These are phyloP conservation scores for Triops cancriformis DNA, from an alignment of 1,140 invertebrate species.

Conservation along the genomic window DNA sequence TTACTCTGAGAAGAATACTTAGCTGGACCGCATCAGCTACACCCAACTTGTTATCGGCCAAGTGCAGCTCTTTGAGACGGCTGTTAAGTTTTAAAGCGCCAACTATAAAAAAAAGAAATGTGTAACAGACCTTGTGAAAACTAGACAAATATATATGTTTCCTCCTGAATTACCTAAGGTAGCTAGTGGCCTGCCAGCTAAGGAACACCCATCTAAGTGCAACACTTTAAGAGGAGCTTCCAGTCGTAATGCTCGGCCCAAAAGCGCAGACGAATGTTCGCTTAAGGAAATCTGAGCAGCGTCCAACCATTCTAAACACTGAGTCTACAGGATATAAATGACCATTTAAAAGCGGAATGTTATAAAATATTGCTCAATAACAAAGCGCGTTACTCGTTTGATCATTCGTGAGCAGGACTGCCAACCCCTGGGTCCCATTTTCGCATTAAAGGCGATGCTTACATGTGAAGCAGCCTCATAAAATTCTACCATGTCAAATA, in stretches of 20 bases:
- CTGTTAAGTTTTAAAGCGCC: conserved; percentile 70
- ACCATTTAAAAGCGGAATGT: conserved; percentile 6
- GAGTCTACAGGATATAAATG: conserved; percentile 46
- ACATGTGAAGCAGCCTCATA: conserved; percentile 72
- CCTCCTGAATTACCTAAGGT: conserved; percentile 50
- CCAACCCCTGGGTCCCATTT: conserved; percentile 67
- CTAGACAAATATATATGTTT: conserved; percentile 28
- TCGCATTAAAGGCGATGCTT: conserved; percentile 65
- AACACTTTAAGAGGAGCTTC: conserved; percentile 57
- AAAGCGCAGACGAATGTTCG: conserved; percentile 57
- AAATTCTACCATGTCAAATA: conserved; percentile 88
- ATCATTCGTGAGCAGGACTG: conserved; percentile 67
- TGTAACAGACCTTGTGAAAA: conserved; percentile 18
- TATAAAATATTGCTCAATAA: conserved; percentile 14
- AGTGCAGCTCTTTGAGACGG: conserved; percentile 65
- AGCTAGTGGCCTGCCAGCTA: conserved; percentile 54
- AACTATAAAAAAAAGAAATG: conserved; percentile 47
- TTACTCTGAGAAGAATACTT: conserved; percentile 56
- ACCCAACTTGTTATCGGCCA: conserved; percentile 70
- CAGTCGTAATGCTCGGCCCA: conserved; percentile 57
- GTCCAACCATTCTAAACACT: conserved; percentile 59
- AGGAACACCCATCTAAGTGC: conserved; percentile 62
- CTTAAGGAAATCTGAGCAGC: conserved; percentile 54
- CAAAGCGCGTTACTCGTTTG: conserved; percentile 52
- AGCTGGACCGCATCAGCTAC: conserved; percentile 67